phyloP scores from a whole-genome alignment of 2,797 vertebrate species.

The Carcharodon carcharias region DNA sequence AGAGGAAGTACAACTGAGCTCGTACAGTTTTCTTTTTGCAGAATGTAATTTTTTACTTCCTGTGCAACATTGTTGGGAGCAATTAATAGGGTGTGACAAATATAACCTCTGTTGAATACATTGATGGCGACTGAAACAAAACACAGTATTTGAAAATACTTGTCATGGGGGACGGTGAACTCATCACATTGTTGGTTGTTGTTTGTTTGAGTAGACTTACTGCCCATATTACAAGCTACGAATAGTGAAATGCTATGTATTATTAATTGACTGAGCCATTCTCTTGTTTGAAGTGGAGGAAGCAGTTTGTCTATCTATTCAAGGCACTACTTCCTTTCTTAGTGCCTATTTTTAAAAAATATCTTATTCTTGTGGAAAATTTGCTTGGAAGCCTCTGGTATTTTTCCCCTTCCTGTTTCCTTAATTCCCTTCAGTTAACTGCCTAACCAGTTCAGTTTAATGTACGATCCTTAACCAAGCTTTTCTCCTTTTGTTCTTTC shows the following conservation, averaged over 20 bases:
- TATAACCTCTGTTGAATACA: background rate
- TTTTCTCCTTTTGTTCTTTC: background rate
- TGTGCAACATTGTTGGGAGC: background rate
- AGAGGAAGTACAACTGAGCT: background rate
- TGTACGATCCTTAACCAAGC: background rate
- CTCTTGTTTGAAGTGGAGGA: background rate
- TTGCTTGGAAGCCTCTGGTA: background rate
- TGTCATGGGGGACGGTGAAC: background rate
- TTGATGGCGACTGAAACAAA: background rate
- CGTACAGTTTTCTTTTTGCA: background rate
- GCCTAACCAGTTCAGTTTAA: background rate
- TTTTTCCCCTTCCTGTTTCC: background rate
- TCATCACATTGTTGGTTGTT: background rate
- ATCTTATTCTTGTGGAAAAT: background rate
- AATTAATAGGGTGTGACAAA: background rate
- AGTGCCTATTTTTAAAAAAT: background rate
- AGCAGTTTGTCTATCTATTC: background rate
- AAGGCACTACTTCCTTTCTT: background rate
- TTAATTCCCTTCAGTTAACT: background rate
- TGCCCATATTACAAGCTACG: background rate
- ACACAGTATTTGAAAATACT: background rate
- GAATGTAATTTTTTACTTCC: background rate
- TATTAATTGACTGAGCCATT: background rate
- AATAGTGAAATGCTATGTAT: background rate
- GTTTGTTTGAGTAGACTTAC: background rate